phyloP scores from a whole-genome alignment of 2,888 invertebrate species.

The Marasmarcha lunaedactyla region DNA sequence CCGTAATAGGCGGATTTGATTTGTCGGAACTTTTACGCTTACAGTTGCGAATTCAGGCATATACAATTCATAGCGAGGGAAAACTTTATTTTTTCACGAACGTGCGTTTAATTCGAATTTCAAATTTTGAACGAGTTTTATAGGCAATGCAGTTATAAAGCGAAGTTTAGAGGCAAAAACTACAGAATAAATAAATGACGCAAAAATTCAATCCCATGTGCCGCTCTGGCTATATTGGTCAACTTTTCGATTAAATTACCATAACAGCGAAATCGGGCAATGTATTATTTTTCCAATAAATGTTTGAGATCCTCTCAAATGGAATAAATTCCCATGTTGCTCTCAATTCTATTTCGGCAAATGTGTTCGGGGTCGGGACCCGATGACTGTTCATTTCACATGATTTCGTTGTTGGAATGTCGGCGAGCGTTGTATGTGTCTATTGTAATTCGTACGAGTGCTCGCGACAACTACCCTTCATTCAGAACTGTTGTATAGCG shows the following conservation, averaged over 20 bases:
- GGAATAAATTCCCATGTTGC: constrained; percentile 21
- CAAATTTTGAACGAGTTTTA: too few species aligned
- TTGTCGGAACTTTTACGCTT: constrained; percentile 31
- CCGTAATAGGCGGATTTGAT: constrained; percentile 48
- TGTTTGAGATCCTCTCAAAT: neutral
- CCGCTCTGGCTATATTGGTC: too few species aligned
- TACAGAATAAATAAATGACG: too few species aligned
- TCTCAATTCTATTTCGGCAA: constrained; percentile 28
- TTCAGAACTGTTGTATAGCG: constrained; percentile 7
- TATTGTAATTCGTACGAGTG: neutral
- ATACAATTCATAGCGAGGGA: too few species aligned
- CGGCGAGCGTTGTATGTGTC: neutral
- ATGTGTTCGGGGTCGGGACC: constrained; percentile 19
- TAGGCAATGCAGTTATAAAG: too few species aligned
- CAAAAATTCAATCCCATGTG: too few species aligned
- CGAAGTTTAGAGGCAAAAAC: too few species aligned
- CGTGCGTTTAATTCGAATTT: too few species aligned
- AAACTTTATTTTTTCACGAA: too few species aligned
- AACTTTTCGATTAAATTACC: too few species aligned
- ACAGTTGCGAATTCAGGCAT: constrained; percentile 11
- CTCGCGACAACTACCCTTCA: constrained; percentile 7
- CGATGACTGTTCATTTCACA: constrained; percentile 33
- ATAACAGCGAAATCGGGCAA: neutral
- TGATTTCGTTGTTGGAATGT: constrained; percentile 12
- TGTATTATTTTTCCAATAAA: neutral